These are phyloP conservation scores for Rousettus leschenaultii DNA, from an alignment of 2,113 vertebrate genomes.

Conservation along the genomic window DNA sequence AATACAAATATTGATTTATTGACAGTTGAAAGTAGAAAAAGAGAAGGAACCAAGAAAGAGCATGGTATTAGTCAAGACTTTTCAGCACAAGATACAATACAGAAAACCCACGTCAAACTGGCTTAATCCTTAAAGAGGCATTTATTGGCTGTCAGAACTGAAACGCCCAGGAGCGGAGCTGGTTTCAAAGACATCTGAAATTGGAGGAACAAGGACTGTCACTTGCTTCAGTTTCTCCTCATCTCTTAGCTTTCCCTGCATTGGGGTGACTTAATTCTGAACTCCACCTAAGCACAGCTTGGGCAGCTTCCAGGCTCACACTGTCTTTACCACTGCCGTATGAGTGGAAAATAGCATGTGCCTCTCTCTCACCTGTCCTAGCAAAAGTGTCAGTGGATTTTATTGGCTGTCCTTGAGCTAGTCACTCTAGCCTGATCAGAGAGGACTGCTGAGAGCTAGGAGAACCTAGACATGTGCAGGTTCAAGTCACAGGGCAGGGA, in stretches of 20 bases:
- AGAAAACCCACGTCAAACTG: not conserved
- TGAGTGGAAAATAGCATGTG: not conserved
- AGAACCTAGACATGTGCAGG: not conserved
- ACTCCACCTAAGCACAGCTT: not conserved
- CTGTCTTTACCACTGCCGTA: not conserved
- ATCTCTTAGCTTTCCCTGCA: not conserved
- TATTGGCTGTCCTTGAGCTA: not conserved
- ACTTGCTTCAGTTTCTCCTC: not conserved
- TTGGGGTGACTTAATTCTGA: not conserved
- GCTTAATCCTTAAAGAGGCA: not conserved
- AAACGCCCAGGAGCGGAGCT: not conserved
- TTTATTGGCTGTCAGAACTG: not conserved
- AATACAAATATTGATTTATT: not conserved
- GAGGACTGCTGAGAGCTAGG: not conserved
- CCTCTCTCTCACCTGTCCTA: not conserved
- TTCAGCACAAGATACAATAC: not conserved
- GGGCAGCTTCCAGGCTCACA: not conserved
- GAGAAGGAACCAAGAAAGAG: not conserved
- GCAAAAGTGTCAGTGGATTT: not conserved
- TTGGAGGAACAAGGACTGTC: not conserved
- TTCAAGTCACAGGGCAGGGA: not conserved
- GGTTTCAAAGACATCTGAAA: not conserved
- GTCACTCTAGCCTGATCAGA: not conserved
- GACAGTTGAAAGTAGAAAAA: not conserved
- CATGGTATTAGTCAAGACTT: not conserved